Evolutionary conservation across 92 coral and sea anemone genomes (phyloP), one percentile per base, ranked within the genome.

Genomic region (Epizoanthus illoricatus): DNA sequence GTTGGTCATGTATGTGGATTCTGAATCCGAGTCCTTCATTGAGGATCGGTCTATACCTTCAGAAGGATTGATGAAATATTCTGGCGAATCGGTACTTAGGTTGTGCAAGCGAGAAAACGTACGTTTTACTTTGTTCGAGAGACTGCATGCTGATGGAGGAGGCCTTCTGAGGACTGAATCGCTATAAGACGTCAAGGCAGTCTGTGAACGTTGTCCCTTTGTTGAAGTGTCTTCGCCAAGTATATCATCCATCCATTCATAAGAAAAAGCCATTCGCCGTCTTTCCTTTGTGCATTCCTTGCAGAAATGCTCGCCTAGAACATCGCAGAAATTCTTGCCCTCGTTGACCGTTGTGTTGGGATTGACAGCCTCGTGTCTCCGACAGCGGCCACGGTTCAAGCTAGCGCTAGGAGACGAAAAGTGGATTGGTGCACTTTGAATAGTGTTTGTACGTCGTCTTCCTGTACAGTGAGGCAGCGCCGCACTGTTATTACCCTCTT

Each of bases 221-320:
- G 17, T 61, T 60, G 81, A 36, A 60, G 3, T 5, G 24, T 23
- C 33, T 5, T 59, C 81, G 7, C 62, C 33, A 8, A 75, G 20
- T 19, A 75, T 23, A 2, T 61, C 69, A 3, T 8, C 24, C 39
- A 40, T 60, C 20, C 58, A 76, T 17, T 42, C 56, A 10, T 60
- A 19, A 19, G 81, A 10, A 59, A 61, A 76, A 40, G 40, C 81
- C 56, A 61, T 59, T 41, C 69, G 61, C n/a, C 20, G 57, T 23
- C 57, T 76, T 61, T 76, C 81, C 39, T 58, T 76, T 18, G 81
- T 59, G 23, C 81, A 76, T 56, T 76, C 81, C 10, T 40, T 76
- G 68, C 69, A 76, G 45, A 76, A 76, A 39, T 59, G 33, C 7
- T 76, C 56, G 43, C 81, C 81, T 39, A 76, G 69, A 58, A 76